phyloP scores from a whole-genome alignment of 2,888 invertebrate species.

The Macrosoma leucophasiata region DNA sequence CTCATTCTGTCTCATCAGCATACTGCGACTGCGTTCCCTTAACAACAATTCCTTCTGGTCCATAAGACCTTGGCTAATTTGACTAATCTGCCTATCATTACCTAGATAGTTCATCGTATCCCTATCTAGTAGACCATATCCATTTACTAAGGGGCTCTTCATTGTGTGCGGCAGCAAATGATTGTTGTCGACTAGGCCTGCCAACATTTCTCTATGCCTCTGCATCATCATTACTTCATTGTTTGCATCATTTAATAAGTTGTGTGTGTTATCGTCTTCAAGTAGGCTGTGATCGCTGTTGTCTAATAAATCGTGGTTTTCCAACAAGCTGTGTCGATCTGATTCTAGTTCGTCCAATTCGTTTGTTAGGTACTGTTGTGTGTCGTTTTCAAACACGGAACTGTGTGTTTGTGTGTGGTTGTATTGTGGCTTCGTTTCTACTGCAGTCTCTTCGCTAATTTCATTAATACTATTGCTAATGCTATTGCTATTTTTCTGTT shows the following conservation, averaged over 20 bases:
- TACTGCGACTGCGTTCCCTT: slow-evolving; percentile 51
- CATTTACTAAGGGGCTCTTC: slow-evolving; percentile 53
- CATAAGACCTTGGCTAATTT: slow-evolving; percentile 55
- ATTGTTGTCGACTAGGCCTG: slow-evolving; percentile 56
- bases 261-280: slow-evolving; percentile 62
- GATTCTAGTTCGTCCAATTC: slow-evolving; percentile 67
- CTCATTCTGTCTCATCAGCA: slow-evolving; percentile 62
- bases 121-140: slow-evolving; percentile 58
- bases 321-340: slow-evolving; percentile 67
- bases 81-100: slow-evolving; percentile 59
- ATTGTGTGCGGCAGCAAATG: slow-evolving; percentile 47
- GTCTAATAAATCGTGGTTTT: slow-evolving; percentile 64
- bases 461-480: slow-evolving; percentile 39
- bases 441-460: slow-evolving; percentile 43
- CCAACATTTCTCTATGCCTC: slow-evolving; percentile 60
- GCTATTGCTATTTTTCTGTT: slow-evolving; percentile 65
- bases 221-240: slow-evolving; percentile 58
- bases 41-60: slow-evolving; percentile 55
- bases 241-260: slow-evolving; percentile 52
- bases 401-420: slow-evolving; percentile 23
- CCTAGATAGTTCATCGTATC: slow-evolving; percentile 52
- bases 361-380: slow-evolving; percentile 50
- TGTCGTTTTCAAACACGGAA: slow-evolving; percentile 57
- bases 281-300: slow-evolving; percentile 63
- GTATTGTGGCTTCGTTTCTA: slow-evolving; percentile 28